Base-by-base conservation (phyloP, 2,888 invertebrate species). In the Caenorhabditis plicata region DNA sequence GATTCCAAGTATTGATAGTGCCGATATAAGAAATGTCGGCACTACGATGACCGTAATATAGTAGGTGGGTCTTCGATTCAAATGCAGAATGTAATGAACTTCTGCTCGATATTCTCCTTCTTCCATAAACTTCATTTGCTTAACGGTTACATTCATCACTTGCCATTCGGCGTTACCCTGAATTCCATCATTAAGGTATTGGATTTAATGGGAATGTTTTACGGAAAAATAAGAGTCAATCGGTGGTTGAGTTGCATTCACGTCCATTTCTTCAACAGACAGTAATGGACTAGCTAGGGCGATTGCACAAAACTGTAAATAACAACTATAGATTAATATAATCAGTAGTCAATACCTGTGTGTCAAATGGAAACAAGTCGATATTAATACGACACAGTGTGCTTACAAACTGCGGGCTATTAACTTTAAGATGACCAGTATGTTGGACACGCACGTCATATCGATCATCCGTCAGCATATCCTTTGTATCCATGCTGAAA, bases 21-120 rank as follows among this genome's bases (percentile, higher is more conserved):
- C 70, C 2, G 76, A 76, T 33, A 78, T 78, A 19, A 78, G 62
- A 42, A 77, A 77, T 20, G 75, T 78, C 7, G 78, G 78, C 13
- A 71, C 74, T 15, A 78, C 78, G 23, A 78, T 78, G n/a, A 78
- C 78, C 4, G 75, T 77, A n/a, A 78, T 72, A 56, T 78, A 78
- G 49, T 75, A 78, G 42, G 77, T 73, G 17, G 74, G 78, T 7
- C 76, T 67, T 17, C 78, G 62, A 29, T 75, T 64, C 15, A 78
- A 53, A 36, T 76, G 71, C 23, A 78, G 64, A 31, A 77, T 76
- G 61, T 77, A 78, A 41, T 77, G 74, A 13, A 73, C 74, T 52
- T 78, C 78, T 1, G 67, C 70, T n/a, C 78, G 57, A 42, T 71
- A 75, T 54, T 78, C 78, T 17, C 76, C 75, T 35, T 78, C 78